phyloP scores from a whole-genome alignment of 2,888 invertebrate species.

The Andrena bucephala region DNA sequence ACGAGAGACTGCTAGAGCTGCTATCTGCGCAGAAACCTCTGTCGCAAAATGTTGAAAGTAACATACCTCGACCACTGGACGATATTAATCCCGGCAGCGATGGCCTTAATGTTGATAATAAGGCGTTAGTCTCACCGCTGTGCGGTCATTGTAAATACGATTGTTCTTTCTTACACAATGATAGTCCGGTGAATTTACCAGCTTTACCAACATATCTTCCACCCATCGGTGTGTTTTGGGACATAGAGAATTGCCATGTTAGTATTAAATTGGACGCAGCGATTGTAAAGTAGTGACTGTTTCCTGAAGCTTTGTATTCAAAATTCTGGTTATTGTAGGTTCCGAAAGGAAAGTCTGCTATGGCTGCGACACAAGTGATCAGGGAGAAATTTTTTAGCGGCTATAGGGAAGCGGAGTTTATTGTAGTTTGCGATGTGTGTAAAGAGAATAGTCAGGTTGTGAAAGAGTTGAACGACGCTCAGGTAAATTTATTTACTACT shows the following conservation, averaged over 20 bases:
- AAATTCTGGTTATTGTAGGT: slow-evolving; percentile 86
- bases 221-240: slow-evolving; percentile 96
- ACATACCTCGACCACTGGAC: slow-evolving; percentile 66
- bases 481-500: slow-evolving; percentile 80
- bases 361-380: slow-evolving; percentile 91
- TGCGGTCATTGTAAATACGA: slow-evolving; percentile 72
- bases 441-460: slow-evolving; percentile 92
- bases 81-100: slow-evolving; percentile 71
- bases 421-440: slow-evolving; percentile 95
- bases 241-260: slow-evolving; percentile 95
- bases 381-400: slow-evolving; percentile 91
- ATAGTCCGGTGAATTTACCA: slow-evolving; percentile 74
- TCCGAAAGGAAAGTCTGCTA: slow-evolving; percentile 92
- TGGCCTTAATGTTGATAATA: slow-evolving; percentile 52
- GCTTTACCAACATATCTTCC: slow-evolving; percentile 84
- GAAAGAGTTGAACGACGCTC: slow-evolving; percentile 93
- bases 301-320: not conserved
- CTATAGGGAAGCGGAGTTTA: slow-evolving; percentile 93
- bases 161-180: slow-evolving; percentile 74
- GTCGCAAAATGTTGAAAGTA: slow-evolving; percentile 64
- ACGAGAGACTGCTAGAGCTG: slow-evolving; percentile 78
- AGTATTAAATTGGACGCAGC: slow-evolving; percentile 48
- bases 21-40: slow-evolving; percentile 71
- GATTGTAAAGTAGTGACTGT: not conserved
- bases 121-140: slow-evolving; percentile 53